These are phyloP conservation scores for Pachycephus smyrnensis DNA, from an alignment of 2,888 invertebrate genomes.

Conservation along the genomic window DNA sequence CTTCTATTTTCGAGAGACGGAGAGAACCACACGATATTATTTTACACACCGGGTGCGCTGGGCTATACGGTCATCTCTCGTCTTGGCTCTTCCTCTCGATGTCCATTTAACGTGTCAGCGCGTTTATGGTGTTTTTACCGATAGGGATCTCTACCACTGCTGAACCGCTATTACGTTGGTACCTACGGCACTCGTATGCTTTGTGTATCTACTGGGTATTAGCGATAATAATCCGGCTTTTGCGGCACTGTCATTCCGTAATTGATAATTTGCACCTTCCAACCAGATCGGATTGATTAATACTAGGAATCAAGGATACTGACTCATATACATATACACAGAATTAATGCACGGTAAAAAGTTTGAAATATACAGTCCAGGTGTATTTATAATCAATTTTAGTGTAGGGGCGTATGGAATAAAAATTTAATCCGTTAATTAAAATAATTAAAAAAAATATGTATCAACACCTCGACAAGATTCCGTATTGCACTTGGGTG, in stretches of 20 bases:
- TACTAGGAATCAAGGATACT: not conserved
- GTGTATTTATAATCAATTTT: not conserved
- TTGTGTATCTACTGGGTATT: not conserved
- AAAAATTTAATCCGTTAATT: not conserved
- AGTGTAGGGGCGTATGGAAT: not conserved
- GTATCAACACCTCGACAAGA: not conserved
- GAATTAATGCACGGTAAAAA: not conserved
- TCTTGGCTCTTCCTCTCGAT: slow-evolving; percentile 1
- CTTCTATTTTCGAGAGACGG: slow-evolving; percentile 27
- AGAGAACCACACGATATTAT: slow-evolving; percentile 43
- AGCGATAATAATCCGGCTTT: not conserved
- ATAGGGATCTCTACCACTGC: not conserved
- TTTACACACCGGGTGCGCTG: slow-evolving; percentile 40
- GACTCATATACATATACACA: not conserved
- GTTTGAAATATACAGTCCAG: not conserved
- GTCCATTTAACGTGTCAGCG: slow-evolving; percentile 44
- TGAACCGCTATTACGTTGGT: not conserved
- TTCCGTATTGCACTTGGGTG: slow-evolving; percentile 26
- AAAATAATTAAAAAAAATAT: not conserved
- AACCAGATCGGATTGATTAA: not conserved
- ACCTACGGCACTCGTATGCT: not conserved
- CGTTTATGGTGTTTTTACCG: slow-evolving; percentile 26
- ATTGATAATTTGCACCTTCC: not conserved
- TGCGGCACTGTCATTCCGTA: not conserved
- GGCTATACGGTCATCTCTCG: not conserved